Evolutionary conservation across 2,113 vertebrate genomes (phyloP).

Genomic region (Noctilio leporinus): DNA sequence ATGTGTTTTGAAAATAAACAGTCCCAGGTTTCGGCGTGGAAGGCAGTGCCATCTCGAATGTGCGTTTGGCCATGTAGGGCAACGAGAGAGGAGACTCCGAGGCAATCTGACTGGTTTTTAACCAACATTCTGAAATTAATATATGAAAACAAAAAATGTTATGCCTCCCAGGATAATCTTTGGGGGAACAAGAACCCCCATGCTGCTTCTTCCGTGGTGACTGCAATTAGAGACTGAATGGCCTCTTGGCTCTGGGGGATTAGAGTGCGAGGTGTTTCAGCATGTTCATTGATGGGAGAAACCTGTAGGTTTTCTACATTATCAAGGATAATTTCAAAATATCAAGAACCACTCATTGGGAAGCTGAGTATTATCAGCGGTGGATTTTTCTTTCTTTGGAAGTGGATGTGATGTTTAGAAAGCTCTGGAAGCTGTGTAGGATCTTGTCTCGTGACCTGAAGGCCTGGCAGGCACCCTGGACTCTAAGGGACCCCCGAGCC

Average conservation of each 20-base stretch:
- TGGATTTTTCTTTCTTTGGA: background rate
- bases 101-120: background rate
- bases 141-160: background rate
- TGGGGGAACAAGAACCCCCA: background rate
- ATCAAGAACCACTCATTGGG: background rate
- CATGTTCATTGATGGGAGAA: background rate
- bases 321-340: background rate
- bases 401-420: background rate
- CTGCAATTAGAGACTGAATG: background rate
- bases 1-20: background rate
- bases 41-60: background rate
- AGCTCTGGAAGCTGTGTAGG: background rate
- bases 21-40: background rate
- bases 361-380: background rate
- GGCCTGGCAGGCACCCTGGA: background rate
- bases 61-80: background rate
- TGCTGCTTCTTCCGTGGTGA: rapidly evolving
- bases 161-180: background rate
- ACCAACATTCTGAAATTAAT: background rate
- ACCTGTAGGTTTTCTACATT: background rate
- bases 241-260: background rate
- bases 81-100: background rate
- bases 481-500: background rate
- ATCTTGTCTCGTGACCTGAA: background rate
- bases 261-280: background rate